Conservation (phyloP, 2,797 vertebrate genomes). For the Coracias cyanogaster region DNA sequence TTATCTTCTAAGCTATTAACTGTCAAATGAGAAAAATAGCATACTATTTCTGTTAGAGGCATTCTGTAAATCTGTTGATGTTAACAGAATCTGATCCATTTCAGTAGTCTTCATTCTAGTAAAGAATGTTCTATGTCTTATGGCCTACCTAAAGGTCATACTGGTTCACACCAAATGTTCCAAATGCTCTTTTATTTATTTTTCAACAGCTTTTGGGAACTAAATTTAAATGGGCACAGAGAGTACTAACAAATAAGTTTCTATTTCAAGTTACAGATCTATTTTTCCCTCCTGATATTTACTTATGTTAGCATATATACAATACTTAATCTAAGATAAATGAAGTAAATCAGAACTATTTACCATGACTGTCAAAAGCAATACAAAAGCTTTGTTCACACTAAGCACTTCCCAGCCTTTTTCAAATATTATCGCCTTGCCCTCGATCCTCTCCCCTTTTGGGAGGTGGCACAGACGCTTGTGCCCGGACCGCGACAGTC, state of each 20-base stretch:
- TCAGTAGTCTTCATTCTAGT: not conserved
- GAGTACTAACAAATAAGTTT: not conserved
- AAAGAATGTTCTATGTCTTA: not conserved
- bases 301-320: not conserved
- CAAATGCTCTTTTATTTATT: not conserved
- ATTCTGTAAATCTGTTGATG: not conserved
- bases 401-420: not conserved
- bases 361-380: not conserved
- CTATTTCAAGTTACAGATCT: not conserved
- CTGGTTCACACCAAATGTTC: not conserved
- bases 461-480: too few species aligned
- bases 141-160: not conserved
- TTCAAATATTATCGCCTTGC: not conserved
- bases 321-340: not conserved
- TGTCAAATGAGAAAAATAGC: not conserved
- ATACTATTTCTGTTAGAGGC: not conserved
- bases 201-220: not conserved
- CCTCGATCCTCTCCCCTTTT: too few species aligned
- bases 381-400: not conserved
- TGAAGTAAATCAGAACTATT: not conserved
- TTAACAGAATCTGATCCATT: not conserved
- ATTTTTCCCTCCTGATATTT: not conserved
- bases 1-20: not conserved
- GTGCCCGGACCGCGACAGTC: too few species aligned
- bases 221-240: not conserved